Percentiles rank a stretch among this genome's conserved stretches.
Evolutionary conservation across 2,888 invertebrate species (phyloP).

Genomic region (Pteria penguin): DNA sequence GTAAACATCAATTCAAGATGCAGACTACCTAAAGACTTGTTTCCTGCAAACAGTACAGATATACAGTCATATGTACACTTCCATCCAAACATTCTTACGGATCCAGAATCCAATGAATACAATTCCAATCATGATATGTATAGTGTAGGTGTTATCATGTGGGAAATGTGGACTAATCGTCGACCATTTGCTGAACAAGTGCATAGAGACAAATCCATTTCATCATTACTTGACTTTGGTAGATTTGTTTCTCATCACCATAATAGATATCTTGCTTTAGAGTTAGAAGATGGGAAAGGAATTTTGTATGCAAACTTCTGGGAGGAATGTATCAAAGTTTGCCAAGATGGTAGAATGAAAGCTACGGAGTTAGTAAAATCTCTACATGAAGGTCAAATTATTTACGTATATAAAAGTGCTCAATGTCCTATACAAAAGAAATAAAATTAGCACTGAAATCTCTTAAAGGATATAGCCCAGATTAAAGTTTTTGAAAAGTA

Average conservation of each 20-base stretch:
- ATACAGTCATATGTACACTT: constrained; percentile 25
- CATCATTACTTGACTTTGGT: constrained; percentile 11
- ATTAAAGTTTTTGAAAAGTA: no score
- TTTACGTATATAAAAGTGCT: no score
- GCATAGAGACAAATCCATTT: neutral
- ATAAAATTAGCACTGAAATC: no score
- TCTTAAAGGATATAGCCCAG: no score
- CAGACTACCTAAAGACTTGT: constrained; percentile 9
- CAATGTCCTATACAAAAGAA: no score
- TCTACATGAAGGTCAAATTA: no score
- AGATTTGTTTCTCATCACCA: neutral
- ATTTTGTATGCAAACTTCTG: constrained; percentile 15
- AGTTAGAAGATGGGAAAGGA: constrained; percentile 15
- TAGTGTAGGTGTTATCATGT: constrained; percentile 66
- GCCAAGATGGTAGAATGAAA: constrained; percentile 3
- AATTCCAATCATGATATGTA: constrained; percentile 59
- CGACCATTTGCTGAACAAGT: constrained; percentile 29
- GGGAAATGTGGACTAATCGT: constrained; percentile 59
- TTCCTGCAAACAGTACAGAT: constrained; percentile 2
- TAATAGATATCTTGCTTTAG: neutral
- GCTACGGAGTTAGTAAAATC: no score
- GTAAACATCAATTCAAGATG: constrained; percentile 57
- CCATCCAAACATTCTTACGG: constrained; percentile 1
- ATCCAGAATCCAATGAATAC: constrained; percentile 17
- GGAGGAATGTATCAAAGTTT: constrained; percentile 13